A percentile compares a stretch with the other conserved stretches of the same genome.
phyloP scores from a whole-genome alignment of 2,888 invertebrate species.

The Drosophila leonis region DNA sequence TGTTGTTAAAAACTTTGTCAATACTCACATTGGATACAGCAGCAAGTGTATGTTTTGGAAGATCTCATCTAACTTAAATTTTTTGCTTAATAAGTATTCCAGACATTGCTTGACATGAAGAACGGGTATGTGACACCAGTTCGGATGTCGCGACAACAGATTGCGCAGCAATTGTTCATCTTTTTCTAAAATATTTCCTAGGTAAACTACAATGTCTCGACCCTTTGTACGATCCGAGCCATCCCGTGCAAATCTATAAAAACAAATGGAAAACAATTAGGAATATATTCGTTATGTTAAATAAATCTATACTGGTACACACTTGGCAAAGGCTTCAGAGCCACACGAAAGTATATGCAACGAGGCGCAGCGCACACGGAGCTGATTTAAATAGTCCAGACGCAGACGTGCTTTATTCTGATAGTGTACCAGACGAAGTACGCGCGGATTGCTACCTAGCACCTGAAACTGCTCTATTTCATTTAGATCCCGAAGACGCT shows the following conservation, averaged over 20 bases:
- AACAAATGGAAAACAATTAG: neutral
- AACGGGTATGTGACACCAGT: slow-evolving; percentile 88
- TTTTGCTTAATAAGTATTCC: slow-evolving; percentile 86
- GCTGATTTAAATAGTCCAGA: slow-evolving; percentile 86
- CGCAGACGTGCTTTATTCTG: slow-evolving; percentile 86
- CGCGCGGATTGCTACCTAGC: slow-evolving; percentile 87
- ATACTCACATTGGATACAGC: slow-evolving; percentile 89
- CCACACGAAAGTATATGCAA: slow-evolving; percentile 85
- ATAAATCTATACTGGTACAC: slow-evolving; percentile 38
- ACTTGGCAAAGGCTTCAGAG: slow-evolving; percentile 85
- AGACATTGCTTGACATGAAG: slow-evolving; percentile 87
- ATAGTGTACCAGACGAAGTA: slow-evolving; percentile 86
- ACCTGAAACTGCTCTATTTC: slow-evolving; percentile 88
- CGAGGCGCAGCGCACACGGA: slow-evolving; percentile 86
- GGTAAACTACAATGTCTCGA: slow-evolving; percentile 85
- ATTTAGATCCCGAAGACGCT: slow-evolving; percentile 87
- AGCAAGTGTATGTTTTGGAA: slow-evolving; percentile 88
- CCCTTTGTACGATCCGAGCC: slow-evolving; percentile 87
- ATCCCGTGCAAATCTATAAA: slow-evolving; percentile 86
- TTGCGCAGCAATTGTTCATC: slow-evolving; percentile 78
- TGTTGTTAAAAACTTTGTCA: too few species aligned
- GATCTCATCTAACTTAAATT: slow-evolving; percentile 87
- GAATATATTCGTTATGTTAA: too few species aligned
- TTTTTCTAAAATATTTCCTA: slow-evolving; percentile 83
- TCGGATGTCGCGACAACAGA: slow-evolving; percentile 87